Base-by-base conservation (phyloP, 2,113 vertebrate genomes). In the Donacobius atricapilla region DNA sequence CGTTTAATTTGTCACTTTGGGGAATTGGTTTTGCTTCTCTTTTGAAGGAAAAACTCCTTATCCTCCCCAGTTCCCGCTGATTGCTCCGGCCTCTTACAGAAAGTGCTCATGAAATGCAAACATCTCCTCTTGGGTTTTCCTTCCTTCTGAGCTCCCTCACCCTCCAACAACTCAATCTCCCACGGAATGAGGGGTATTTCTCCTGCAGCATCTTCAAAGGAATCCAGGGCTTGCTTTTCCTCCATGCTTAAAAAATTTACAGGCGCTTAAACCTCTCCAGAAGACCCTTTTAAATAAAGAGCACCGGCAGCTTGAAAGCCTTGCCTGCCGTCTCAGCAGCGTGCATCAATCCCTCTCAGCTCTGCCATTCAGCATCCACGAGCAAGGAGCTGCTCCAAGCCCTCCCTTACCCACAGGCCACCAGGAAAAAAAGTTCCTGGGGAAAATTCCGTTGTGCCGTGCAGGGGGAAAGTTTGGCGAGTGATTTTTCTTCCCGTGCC, bases 161-260 rank as follows among this genome's bases (percentile, higher is more conserved):
- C 56, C 57, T 93, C 71, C 42, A 70, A 90, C 71, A 77, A 13
- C 90, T 83, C 93, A 8, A 14, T 58, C 79, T 83, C 56, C 73
- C 23, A 8, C 20, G 9, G 75, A 78, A 63, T 0, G 2, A 83
- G 44, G 4, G 60, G 31, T 37, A 45, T 87, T 69, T 92, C 83
- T 69, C 20, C 94, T n/a, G 61, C 16, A 0, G 48, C 82, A 37
- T 61, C 94, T 94, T 96, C 94, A 94, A 89, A 95, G 71, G 56
- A 45, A 91, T 12, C 53, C 89, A 47, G 79, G 28, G 24, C 56
- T 93, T 19, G 33, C 72, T 89, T 93, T 17, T 80, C 63, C 72
- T 94, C 87, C 2, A 3, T 24, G 61, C 90, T 94, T 92, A 94
- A 94, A 94, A 90, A 90, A 90, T 92, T 96, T 76, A 91, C 73